Base-by-base conservation (phyloP, 2,113 vertebrate genomes). In the Euleptes europaea region DNA sequence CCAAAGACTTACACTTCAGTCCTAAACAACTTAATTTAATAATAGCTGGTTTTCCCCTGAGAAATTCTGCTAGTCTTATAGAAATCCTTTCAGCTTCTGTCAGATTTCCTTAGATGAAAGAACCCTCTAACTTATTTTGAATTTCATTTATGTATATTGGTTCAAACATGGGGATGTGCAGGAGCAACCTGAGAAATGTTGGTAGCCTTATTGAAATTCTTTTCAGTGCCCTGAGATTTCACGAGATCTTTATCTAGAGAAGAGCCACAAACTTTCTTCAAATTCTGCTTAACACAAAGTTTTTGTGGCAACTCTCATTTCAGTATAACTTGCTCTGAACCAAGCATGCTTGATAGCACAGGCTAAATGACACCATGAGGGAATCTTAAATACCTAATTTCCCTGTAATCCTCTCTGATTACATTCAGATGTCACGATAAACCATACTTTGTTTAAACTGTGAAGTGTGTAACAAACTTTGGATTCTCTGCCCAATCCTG, bases 331-430 rank as follows among this genome's bases (percentile, higher is more conserved):
- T 21, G 14, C 51, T 26, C 31, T 28, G 11, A 84, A 67, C 33
- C 26, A 67, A 54, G 40, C 42, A 63, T 17, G 26, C 40, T 78
- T 63, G 38, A 21, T 57, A 21, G 14, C 38, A 31, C 23, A 28
- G 40, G 10, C 70, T 72, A 60, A 60, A 57, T 31, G 65, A 42
- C 17, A 60, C 33, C 71, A 74, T 63, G 31, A 47, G 21, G 12
- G 38, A 35, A 44, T 89, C 94, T 84, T 91, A 89, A 80, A 88
- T 86, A 54, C 90, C 51, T 89, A 80, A 85, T 90, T 93, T 92
- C 83, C 93, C 85, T 90, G 54, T 23, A 92, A n/a, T 85, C 86
- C 87, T 91, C 90, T 57, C 21, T 57, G 21, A 28, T 10, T 63
- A 23, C 60, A 63, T 63, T 28, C 60, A 63, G 60, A 63, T 63